A percentile compares a stretch with the other conserved stretches of the same genome.
phyloP scores from a whole-genome alignment of 2,113 vertebrate genomes.

The Cavia porcellus region DNA sequence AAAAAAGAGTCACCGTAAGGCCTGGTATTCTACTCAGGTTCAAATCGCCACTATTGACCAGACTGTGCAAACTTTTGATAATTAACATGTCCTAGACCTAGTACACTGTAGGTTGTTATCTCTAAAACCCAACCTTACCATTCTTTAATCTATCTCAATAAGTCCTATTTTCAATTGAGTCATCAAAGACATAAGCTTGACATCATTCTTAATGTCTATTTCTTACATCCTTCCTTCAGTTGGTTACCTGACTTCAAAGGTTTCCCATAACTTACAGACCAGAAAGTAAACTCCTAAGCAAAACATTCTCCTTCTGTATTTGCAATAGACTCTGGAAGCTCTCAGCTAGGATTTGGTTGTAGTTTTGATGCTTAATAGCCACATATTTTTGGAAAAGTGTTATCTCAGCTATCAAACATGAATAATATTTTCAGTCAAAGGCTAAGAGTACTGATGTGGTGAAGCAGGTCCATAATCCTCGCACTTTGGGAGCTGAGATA shows the following conservation, averaged over 20 bases:
- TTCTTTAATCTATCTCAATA: background rate
- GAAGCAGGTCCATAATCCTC: background rate
- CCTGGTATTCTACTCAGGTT: background rate
- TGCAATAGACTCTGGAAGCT: background rate
- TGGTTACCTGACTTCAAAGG: background rate
- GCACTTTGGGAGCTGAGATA: background rate
- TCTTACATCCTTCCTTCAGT: background rate
- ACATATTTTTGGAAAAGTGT: background rate
- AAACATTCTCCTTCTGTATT: background rate
- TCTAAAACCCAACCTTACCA: background rate
- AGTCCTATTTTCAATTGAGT: background rate
- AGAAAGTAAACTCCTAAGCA: background rate
- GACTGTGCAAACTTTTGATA: background rate
- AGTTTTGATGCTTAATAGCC: background rate
- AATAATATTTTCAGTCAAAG: background rate
- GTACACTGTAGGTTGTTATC: background rate
- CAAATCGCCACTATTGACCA: background rate
- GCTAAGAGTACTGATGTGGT: background rate
- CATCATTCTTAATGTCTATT: background rate
- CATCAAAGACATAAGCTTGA: background rate
- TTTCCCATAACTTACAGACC: background rate
- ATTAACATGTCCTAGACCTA: too few species aligned
- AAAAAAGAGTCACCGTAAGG: background rate
- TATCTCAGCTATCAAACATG: background rate
- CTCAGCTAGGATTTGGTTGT: background rate